These are phyloP conservation scores for Pseudochaenichthys georgianus DNA, from an alignment of 2,797 vertebrate species.

Conservation along the genomic window DNA sequence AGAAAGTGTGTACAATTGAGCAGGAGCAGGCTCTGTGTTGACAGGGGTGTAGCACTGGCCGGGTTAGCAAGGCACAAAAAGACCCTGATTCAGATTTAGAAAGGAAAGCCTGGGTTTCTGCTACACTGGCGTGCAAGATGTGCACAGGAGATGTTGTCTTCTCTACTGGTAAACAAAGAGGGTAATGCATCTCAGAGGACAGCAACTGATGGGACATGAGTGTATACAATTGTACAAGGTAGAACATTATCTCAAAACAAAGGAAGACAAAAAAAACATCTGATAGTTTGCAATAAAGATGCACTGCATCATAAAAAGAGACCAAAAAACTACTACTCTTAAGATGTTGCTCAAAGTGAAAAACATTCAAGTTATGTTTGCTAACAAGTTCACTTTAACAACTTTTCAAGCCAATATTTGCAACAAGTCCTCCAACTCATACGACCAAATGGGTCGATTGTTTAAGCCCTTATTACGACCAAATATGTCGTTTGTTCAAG, in stretches of 20 bases:
- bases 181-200: constrained; percentile 9
- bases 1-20: constrained; percentile 30
- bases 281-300: constrained; percentile 1
- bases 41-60: constrained; percentile 30
- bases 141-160: constrained; percentile 19
- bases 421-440: no score
- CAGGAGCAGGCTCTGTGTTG: constrained; percentile 31
- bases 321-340: background rate
- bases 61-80: constrained; percentile 43
- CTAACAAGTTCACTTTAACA: background rate
- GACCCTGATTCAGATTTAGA: constrained; percentile 50
- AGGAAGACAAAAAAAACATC: background rate
- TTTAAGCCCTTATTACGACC: no score
- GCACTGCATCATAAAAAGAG: background rate
- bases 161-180: constrained; percentile 12
- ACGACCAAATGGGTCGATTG: no score
- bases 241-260: background rate
- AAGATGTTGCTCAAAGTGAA: background rate
- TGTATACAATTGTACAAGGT: background rate
- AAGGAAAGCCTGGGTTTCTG: constrained; percentile 37
- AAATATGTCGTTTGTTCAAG: no score
- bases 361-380: background rate
- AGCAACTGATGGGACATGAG: constrained; percentile 5
- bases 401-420: background rate
- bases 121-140: constrained; percentile 3